Evolutionary conservation across 2,797 vertebrate genomes (phyloP).

Genomic region (Xerus rutilus): DNA sequence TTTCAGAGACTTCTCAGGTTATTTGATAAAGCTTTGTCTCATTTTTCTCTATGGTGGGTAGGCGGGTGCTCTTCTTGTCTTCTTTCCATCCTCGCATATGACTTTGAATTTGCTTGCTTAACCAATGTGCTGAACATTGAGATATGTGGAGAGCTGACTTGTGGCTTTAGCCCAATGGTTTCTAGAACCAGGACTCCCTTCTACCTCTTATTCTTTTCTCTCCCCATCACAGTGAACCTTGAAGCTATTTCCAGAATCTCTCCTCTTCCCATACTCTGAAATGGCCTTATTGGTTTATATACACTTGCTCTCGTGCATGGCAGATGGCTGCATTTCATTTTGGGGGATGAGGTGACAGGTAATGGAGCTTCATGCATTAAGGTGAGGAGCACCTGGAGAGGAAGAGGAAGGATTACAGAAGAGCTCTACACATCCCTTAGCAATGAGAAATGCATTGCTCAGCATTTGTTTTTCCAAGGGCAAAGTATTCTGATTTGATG

Average conservation of each 20-base stretch:
- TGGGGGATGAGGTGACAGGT: not conserved
- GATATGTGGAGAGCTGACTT: not conserved
- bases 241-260: not conserved
- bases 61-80: not conserved
- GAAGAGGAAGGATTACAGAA: not conserved
- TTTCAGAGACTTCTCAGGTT: not conserved
- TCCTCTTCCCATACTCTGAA: not conserved
- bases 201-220: no score
- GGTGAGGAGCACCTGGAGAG: not conserved
- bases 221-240: not conserved
- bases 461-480: not conserved
- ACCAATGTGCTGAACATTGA: not conserved
- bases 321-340: not conserved
- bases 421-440: not conserved
- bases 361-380: not conserved
- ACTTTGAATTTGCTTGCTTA: not conserved
- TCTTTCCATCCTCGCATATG: not conserved
- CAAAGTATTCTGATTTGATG: not conserved
- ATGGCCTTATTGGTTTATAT: not conserved
- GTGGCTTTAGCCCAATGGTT: not conserved
- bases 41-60: not conserved
- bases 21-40: not conserved
- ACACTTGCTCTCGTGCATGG: not conserved
- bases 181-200: not conserved
- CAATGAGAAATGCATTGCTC: not conserved